Evolutionary conservation across 2,113 vertebrate genomes (phyloP).

Genomic region (Rana temporaria): DNA sequence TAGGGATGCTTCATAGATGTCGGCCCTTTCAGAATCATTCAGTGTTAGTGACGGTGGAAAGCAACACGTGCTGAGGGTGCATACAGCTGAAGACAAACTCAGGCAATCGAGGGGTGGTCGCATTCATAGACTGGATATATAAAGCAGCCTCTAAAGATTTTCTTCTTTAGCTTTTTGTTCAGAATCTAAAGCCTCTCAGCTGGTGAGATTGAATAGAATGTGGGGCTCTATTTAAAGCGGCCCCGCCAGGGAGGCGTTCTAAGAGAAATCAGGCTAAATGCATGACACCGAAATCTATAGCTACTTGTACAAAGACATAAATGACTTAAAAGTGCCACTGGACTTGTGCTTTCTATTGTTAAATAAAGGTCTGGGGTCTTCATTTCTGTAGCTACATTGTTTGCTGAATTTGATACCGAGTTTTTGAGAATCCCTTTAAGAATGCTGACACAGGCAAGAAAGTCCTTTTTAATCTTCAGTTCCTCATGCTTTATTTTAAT

Average conservation of each 20-base stretch:
- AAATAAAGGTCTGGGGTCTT: slow-evolving; percentile 2
- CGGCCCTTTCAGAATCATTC: slow-evolving; percentile 60
- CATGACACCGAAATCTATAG: slow-evolving; percentile 49
- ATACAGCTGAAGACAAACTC: slow-evolving; percentile 69
- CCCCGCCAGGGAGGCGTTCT: slow-evolving; percentile 53
- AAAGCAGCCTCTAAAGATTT: slow-evolving; percentile 68
- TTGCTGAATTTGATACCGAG: slow-evolving; percentile 19
- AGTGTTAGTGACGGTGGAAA: slow-evolving; percentile 67
- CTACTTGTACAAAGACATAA: slow-evolving; percentile 42
- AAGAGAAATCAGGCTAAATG: slow-evolving; percentile 24
- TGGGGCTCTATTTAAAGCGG: slow-evolving; percentile 61
- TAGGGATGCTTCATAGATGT: slow-evolving; percentile 64
- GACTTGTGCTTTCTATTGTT: slow-evolving; percentile 34
- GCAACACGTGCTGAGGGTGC: slow-evolving; percentile 57
- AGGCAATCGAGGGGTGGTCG: slow-evolving; percentile 69
- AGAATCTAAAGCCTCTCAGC: slow-evolving; percentile 72
- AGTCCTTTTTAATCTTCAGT: slow-evolving; percentile 22
- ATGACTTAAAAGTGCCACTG: slow-evolving; percentile 42
- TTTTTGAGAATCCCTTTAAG: slow-evolving; percentile 9
- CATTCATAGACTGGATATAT: slow-evolving; percentile 69
- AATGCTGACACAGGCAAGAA: background rate
- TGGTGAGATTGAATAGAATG: slow-evolving; percentile 72
- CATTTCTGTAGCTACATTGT: slow-evolving; percentile 24
- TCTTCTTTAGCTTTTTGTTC: slow-evolving; percentile 62
- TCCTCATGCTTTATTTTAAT: background rate